Evolutionary conservation across 2,113 vertebrate species (phyloP).

Genomic region (Myotis lucifugus): DNA sequence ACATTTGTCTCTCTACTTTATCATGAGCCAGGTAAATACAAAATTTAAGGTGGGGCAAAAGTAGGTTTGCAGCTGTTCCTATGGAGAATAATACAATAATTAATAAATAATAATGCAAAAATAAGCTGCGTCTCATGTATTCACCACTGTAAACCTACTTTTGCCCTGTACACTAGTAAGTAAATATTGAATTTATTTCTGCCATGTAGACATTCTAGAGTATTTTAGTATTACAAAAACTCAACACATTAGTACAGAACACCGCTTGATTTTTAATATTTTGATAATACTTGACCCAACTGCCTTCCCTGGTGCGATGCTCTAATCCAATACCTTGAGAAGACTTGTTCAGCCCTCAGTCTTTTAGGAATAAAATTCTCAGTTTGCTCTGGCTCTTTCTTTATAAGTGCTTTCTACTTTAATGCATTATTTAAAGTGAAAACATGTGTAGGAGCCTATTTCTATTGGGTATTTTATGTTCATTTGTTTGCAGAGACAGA

Average conservation of each 20-base stretch:
- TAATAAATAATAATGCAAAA: not conserved
- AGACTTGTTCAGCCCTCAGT: not conserved
- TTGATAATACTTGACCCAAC: not conserved
- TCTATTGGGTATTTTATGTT: conserved; percentile 27
- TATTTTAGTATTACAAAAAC: conserved; percentile 6
- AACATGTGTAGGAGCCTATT: not conserved
- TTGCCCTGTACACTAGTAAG: not conserved
- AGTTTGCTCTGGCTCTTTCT: conserved; percentile 36
- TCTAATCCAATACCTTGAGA: not conserved
- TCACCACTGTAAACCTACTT: not conserved
- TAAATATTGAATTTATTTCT: conserved; percentile 7
- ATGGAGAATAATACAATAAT: not conserved
- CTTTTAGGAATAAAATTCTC: conserved; percentile 19
- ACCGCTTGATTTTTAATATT: not conserved
- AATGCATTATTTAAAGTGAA: conserved; percentile 60
- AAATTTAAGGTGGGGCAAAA: not conserved
- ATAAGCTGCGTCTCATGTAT: not conserved
- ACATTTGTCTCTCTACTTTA: not conserved
- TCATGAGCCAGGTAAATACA: not conserved
- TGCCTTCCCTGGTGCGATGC: not conserved
- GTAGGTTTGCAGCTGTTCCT: not conserved
- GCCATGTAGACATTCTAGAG: not conserved
- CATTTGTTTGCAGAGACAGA: conserved; percentile 50
- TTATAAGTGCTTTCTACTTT: not conserved
- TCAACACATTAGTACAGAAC: not conserved